A percentile compares a stretch with the other conserved stretches of the same genome.
These are phyloP conservation scores for Oceanodroma tethys DNA, from an alignment of 2,113 vertebrate genomes.

Conservation along the genomic window DNA sequence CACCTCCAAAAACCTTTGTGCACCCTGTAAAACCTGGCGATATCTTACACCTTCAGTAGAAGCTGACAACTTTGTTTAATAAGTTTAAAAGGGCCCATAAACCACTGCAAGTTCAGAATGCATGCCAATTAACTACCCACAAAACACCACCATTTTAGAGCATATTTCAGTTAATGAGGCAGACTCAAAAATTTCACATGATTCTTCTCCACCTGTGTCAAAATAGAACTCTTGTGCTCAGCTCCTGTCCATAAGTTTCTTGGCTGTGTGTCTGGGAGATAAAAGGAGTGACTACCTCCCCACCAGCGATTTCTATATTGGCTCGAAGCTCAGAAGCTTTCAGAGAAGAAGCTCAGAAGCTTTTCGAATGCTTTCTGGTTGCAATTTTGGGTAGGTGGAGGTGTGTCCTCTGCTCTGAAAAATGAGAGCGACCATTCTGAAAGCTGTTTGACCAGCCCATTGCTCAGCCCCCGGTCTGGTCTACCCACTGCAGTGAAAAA, in stretches of 20 bases:
- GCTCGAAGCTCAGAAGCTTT: background rate
- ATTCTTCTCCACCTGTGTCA: background rate
- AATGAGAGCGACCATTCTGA: background rate
- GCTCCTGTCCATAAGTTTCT: background rate
- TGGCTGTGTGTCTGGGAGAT: background rate
- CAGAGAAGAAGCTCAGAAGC: background rate
- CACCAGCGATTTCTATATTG: background rate
- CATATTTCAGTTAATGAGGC: background rate
- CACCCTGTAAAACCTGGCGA: accelerated
- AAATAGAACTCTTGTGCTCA: background rate
- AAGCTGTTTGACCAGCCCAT: accelerated
- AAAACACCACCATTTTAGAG: background rate
- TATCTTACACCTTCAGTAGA: background rate
- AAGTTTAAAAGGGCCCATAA: background rate
- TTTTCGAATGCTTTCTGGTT: background rate
- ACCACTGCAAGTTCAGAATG: background rate
- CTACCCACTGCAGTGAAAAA: background rate
- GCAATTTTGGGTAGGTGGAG: background rate
- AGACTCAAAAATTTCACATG: background rate
- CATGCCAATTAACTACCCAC: background rate
- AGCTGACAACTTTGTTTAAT: background rate
- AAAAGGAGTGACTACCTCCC: background rate
- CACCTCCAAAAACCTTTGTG: background rate
- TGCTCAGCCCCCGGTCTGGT: background rate
- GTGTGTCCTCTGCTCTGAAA: background rate